These are phyloP conservation scores for Ceyx cyanopectus DNA, from an alignment of 2,113 vertebrate genomes.

Conservation along the genomic window DNA sequence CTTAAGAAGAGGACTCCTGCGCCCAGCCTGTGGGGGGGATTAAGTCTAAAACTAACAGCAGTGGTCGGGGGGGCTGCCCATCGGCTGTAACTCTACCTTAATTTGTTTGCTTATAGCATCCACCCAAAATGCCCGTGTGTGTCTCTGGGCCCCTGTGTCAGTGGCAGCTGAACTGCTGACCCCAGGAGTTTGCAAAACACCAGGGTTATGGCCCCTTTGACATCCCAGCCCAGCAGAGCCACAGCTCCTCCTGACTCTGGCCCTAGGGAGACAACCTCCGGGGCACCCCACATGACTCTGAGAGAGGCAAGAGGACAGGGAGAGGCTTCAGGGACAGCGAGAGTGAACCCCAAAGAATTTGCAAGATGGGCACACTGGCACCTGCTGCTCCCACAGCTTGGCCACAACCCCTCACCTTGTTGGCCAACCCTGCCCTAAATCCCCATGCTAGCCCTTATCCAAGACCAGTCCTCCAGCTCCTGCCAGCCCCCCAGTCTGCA, in stretches of 20 bases:
- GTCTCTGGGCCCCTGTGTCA: conserved; percentile 67
- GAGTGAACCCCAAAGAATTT: neutral
- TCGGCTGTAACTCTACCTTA: conserved; percentile 62
- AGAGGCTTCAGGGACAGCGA: rapidly evolving
- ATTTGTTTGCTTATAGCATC: conserved; percentile 71
- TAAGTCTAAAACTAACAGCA: conserved; percentile 46
- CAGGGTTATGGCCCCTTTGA: conserved; percentile 60
- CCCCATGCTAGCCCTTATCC: neutral
- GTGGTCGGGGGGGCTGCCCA: neutral
- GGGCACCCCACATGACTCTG: neutral
- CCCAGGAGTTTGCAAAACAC: conserved; percentile 76
- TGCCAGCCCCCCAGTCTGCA: neutral
- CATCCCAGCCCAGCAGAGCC: conserved; percentile 16
- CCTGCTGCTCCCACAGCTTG: neutral
- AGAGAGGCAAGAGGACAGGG: rapidly evolving
- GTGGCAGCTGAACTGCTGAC: conserved; percentile 76
- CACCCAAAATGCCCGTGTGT: conserved; percentile 70
- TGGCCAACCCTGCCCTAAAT: neutral
- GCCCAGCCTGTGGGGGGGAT: rapidly evolving
- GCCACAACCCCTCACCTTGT: neutral
- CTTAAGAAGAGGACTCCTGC: neutral
- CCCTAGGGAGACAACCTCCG: neutral
- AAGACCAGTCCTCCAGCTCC: neutral
- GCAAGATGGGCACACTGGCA: neutral
- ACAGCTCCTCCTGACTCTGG: neutral